Conservation (phyloP, 2,797 vertebrate genomes). For the Falco cherrug region DNA sequence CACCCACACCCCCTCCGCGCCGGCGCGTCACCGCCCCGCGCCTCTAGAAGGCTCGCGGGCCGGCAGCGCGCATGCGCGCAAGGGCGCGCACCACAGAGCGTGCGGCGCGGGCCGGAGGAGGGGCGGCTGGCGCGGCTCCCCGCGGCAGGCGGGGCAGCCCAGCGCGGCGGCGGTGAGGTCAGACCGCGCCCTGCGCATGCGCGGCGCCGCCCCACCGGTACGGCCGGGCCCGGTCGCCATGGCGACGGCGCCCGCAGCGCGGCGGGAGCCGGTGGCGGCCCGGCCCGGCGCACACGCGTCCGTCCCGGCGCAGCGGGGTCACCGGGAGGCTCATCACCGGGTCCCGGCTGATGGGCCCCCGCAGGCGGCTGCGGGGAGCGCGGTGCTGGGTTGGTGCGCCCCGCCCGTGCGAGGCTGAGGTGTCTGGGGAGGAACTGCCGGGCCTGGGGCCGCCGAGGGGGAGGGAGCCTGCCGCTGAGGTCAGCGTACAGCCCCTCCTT, state of each 20-base stretch:
- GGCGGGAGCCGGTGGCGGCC: not conserved
- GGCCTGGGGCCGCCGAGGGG: accelerated
- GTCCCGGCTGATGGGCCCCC: too few relatives aligned
- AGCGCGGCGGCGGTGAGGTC: not conserved
- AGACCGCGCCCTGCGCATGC: not conserved
- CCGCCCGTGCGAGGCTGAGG: accelerated
- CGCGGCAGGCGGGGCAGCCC: not conserved
- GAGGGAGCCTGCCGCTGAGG: not conserved
- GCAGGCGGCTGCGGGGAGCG: not conserved
- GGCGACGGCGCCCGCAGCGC: not conserved
- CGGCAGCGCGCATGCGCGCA: not conserved
- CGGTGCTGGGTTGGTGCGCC: not conserved
- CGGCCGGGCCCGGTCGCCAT: not conserved
- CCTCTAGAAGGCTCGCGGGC: not conserved
- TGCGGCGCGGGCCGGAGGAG: not conserved
- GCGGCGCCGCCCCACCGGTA: too few relatives aligned
- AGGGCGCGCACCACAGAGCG: not conserved
- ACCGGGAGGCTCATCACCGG: not conserved
- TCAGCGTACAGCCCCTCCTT: not conserved
- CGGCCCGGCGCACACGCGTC: not conserved
- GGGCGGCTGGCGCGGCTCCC: not conserved
- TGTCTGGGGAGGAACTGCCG: accelerated
- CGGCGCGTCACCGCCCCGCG: not conserved
- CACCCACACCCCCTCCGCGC: not conserved
- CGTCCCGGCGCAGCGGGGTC: too few relatives aligned